Percentiles rank a stretch among this genome's conserved stretches.
Conservation (phyloP, 2,888 invertebrate genomes). For the Phania funesta region DNA sequence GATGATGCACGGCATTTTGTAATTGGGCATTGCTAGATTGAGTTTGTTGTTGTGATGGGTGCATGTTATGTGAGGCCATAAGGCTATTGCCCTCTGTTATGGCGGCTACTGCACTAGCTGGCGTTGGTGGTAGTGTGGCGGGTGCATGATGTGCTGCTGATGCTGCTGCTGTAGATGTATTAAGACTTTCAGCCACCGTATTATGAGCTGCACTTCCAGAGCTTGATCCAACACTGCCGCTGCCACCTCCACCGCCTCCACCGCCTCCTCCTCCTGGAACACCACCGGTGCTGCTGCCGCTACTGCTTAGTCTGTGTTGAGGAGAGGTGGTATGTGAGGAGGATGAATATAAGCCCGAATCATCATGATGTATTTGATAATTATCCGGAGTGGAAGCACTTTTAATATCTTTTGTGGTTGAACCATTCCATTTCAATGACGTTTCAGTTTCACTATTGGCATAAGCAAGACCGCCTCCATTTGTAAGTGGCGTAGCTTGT, state of each 20-base stretch:
- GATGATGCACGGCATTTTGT: slow-evolving; percentile 54
- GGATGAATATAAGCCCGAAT: slow-evolving; percentile 76
- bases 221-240: slow-evolving; percentile 58
- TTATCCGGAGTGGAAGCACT: slow-evolving; percentile 73
- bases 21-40: slow-evolving; percentile 52
- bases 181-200: slow-evolving; percentile 71
- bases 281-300: slow-evolving; percentile 58
- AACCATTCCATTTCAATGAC: slow-evolving; percentile 76
- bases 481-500: slow-evolving; percentile 78
- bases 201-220: slow-evolving; percentile 70
- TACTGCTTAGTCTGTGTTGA: slow-evolving; percentile 71
- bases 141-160: slow-evolving; percentile 63
- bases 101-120: slow-evolving; percentile 41
- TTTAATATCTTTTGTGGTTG: slow-evolving; percentile 69
- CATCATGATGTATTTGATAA: slow-evolving; percentile 75
- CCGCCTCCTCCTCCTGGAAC: slow-evolving; percentile 50
- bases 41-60: slow-evolving; percentile 61
- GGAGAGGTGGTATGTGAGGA: slow-evolving; percentile 78
- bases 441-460: slow-evolving; percentile 69
- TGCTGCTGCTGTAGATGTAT: slow-evolving; percentile 59
- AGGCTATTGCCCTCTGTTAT: slow-evolving; percentile 60
- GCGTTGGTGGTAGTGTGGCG: slow-evolving; percentile 57
- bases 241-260: slow-evolving; percentile 43
- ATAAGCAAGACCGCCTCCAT: slow-evolving; percentile 74
- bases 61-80: slow-evolving; percentile 63